Evolutionary conservation across 2,888 invertebrate genomes (phyloP).

Genomic region (Byasa hedistus): DNA sequence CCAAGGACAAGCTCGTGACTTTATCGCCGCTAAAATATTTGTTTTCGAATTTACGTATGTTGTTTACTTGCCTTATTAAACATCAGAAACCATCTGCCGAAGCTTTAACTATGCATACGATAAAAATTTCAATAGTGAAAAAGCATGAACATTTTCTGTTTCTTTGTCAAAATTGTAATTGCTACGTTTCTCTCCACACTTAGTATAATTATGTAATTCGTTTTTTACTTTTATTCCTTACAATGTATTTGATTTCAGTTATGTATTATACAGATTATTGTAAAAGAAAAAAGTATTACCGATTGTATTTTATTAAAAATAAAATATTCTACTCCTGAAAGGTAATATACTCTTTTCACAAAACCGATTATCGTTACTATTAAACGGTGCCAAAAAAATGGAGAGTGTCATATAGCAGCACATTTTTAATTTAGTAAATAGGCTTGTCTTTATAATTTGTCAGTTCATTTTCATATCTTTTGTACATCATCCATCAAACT

Average conservation of each 20-base stretch:
- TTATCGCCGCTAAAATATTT: neutral
- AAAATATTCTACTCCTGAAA: neutral
- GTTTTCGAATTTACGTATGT: neutral
- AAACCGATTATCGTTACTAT: neutral
- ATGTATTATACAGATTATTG: no score
- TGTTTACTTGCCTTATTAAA: neutral
- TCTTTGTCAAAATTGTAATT: no score
- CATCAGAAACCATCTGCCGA: neutral
- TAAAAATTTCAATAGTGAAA: no score
- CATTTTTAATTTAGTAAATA: conserved; percentile 12
- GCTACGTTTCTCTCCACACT: no score
- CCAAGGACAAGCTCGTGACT: neutral
- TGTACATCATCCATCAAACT: conserved; percentile 26
- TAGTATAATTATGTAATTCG: no score
- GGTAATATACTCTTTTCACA: neutral
- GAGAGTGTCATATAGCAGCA: no score
- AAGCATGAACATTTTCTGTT: no score
- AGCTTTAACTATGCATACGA: no score
- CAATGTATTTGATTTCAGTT: no score
- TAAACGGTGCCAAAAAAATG: neutral
- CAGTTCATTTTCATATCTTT: conserved; percentile 4
- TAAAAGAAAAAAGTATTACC: no score
- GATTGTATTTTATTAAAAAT: no score
- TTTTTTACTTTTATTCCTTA: no score
- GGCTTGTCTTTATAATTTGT: conserved; percentile 15